Percentiles rank a stretch among this genome's conserved stretches.
These are phyloP conservation scores for Opisthocomus hoazin DNA, from an alignment of 2,113 vertebrate species.

Conservation along the genomic window DNA sequence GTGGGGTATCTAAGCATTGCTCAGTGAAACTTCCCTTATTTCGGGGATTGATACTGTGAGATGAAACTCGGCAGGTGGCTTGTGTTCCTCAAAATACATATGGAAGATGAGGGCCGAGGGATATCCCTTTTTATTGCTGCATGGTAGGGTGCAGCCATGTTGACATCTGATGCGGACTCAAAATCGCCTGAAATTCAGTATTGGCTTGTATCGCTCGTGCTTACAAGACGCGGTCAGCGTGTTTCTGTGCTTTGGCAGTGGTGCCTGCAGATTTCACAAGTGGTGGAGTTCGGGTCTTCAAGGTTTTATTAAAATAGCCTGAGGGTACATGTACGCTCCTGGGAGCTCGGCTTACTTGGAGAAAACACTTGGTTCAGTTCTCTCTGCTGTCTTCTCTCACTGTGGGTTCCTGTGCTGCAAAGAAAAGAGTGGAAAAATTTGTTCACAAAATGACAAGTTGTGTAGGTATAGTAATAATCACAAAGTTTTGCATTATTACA, in stretches of 20 bases:
- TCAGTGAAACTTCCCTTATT: neutral
- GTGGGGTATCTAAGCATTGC: neutral
- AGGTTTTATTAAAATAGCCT: neutral
- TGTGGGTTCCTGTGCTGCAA: accelerated
- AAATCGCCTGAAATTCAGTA: neutral
- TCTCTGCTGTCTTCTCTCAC: neutral
- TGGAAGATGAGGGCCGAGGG: neutral
- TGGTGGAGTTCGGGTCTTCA: neutral
- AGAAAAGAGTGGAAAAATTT: neutral
- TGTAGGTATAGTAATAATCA: neutral
- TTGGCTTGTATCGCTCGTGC: neutral
- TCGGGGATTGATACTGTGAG: neutral
- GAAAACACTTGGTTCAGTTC: neutral
- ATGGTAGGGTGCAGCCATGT: neutral
- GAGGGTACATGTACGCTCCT: accelerated
- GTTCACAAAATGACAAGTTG: neutral
- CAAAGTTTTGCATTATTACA: neutral
- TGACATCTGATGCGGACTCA: neutral
- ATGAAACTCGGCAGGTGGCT: neutral
- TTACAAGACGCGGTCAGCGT: accelerated
- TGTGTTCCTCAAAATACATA: neutral
- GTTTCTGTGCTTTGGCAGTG: neutral
- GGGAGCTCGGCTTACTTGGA: neutral
- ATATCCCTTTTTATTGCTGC: neutral
- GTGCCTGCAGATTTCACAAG: neutral